phyloP scores from a whole-genome alignment of 2,113 vertebrate species.

The Campylorhamphus procurvoides region DNA sequence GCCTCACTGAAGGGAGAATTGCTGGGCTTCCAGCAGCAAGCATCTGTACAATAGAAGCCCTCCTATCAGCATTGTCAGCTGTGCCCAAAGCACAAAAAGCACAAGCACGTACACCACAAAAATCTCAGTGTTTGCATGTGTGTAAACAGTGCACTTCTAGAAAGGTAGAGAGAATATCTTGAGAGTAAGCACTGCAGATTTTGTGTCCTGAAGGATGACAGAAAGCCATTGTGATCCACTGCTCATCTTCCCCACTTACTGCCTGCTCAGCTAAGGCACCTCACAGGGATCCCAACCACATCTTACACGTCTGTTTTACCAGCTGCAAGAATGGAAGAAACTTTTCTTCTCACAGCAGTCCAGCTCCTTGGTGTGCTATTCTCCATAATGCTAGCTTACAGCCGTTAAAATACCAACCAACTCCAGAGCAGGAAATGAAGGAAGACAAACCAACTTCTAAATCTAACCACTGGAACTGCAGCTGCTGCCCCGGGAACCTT shows the following conservation, averaged over 20 bases:
- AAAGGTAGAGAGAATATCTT: background rate
- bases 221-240: background rate
- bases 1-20: background rate
- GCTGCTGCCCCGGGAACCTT: background rate
- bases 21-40: background rate
- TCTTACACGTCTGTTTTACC: background rate
- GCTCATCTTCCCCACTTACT: background rate
- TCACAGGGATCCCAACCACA: background rate
- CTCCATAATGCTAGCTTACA: background rate
- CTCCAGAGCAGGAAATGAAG: background rate
- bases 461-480: accelerated
- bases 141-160: background rate
- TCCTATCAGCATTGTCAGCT: slow-evolving; percentile 25
- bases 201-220: background rate
- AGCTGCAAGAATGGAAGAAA: accelerated
- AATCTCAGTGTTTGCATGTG: accelerated
- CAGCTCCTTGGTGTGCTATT: background rate
- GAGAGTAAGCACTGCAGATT: background rate
- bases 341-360: background rate
- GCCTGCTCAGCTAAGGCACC: accelerated
- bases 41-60: background rate
- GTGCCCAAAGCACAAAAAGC: background rate
- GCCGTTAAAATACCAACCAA: background rate
- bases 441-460: background rate
- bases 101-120: background rate